Evolutionary conservation across 2,888 invertebrate species (phyloP).

Genomic region (Prosapia bicincta): DNA sequence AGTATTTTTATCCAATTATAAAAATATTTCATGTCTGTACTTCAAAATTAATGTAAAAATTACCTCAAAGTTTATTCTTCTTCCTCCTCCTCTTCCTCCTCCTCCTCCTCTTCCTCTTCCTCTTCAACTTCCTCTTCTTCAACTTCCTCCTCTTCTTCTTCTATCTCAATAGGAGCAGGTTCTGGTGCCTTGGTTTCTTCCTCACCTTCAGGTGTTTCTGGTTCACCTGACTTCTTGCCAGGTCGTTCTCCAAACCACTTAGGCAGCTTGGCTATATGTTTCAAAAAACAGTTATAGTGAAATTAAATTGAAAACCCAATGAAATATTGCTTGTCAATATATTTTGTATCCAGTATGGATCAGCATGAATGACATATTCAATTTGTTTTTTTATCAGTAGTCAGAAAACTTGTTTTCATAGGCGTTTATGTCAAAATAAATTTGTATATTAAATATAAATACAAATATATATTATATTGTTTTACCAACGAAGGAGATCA

Average conservation of each 20-base stretch:
- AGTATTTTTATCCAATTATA: no score
- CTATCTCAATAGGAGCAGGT: conserved; percentile 66
- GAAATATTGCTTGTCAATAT: no score
- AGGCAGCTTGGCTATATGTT: conserved; percentile 74
- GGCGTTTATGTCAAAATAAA: no score
- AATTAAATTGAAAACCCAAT: no score
- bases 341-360: no score
- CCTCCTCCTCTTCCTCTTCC: conserved; percentile 73
- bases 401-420: no score
- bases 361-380: no score
- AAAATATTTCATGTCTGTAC: not conserved
- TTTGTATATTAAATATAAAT: no score
- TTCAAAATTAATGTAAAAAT: not conserved
- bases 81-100: conserved; percentile 60
- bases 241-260: conserved; percentile 96
- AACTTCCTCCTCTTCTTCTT: conserved; percentile 67
- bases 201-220: conserved; percentile 88
- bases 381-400: no score
- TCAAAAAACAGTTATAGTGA: conserved; percentile 10
- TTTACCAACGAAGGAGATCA: no score
- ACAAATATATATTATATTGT: no score
- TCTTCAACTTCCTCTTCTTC: conserved; percentile 56
- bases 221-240: conserved; percentile 86
- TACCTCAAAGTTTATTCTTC: conserved; percentile 25
- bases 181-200: conserved; percentile 77